Conservation (phyloP, 2,888 invertebrate species). For the Mimas tiliae region DNA sequence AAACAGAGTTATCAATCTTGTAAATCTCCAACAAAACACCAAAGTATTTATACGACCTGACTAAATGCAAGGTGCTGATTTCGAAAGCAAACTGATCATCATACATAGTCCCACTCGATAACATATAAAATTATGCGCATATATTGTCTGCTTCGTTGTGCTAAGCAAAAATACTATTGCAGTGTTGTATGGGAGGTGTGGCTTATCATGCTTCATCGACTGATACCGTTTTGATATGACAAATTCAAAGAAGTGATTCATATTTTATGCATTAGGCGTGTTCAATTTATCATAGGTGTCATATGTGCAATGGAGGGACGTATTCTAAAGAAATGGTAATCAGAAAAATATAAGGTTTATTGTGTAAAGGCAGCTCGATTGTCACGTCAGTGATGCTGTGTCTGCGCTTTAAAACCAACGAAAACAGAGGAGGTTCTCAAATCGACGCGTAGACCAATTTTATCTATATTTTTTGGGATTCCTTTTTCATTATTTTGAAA, state of each 20-base stretch:
- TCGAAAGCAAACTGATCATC: constrained; percentile 44
- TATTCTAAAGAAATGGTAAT: constrained; percentile 22
- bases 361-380: background rate
- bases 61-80: constrained; percentile 44
- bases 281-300: constrained; percentile 42
- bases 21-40: constrained; percentile 16
- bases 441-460: too few species aligned
- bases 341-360: constrained; percentile 14
- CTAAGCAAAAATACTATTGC: constrained; percentile 55
- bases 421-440: too few species aligned
- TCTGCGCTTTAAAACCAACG: too few species aligned
- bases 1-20: constrained; percentile 21
- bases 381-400: too few species aligned
- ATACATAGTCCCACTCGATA: constrained; percentile 44
- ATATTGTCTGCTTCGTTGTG: constrained; percentile 58
- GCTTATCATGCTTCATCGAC: constrained; percentile 57
- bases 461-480: too few species aligned
- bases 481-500: too few species aligned
- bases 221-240: constrained; percentile 70
- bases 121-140: constrained; percentile 60
- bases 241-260: constrained; percentile 75
- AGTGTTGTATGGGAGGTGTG: constrained; percentile 54
- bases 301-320: constrained; percentile 32
- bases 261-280: constrained; percentile 77
- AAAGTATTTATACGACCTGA: constrained; percentile 7